These are phyloP conservation scores for Enteromius fasciolatus DNA, from an alignment of 2,797 vertebrate genomes.

Conservation along the genomic window DNA sequence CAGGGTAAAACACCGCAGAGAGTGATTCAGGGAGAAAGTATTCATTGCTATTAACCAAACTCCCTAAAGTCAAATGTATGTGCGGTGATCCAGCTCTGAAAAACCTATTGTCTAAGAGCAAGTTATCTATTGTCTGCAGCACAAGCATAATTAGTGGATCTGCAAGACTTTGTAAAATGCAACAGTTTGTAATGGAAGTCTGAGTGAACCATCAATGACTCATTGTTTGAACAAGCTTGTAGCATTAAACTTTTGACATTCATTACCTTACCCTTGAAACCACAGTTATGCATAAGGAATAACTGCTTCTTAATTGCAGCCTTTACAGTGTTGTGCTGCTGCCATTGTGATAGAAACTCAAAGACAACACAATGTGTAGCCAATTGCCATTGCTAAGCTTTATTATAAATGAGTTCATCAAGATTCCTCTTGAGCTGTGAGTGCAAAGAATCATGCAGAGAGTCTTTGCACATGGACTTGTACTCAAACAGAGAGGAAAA, in stretches of 20 bases:
- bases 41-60: conserved; percentile 12
- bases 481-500: conserved; percentile 9
- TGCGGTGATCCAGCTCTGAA: not conserved
- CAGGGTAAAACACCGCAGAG: not conserved
- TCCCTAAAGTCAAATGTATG: not conserved
- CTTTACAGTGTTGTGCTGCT: not conserved
- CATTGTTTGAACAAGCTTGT: conserved; percentile 30
- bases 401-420: conserved; percentile 40
- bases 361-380: conserved; percentile 3
- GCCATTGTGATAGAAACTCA: not conserved
- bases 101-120: not conserved
- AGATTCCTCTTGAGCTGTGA: conserved; percentile 35
- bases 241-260: conserved; percentile 21
- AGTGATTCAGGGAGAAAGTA: not conserved
- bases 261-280: conserved; percentile 22
- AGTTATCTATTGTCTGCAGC: not conserved
- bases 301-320: conserved; percentile 26
- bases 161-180: conserved; percentile 24
- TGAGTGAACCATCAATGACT: conserved; percentile 19
- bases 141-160: conserved; percentile 17
- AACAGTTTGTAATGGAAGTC: conserved; percentile 33
- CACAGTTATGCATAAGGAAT: conserved; percentile 37
- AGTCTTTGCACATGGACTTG: conserved; percentile 11
- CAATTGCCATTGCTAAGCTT: conserved; percentile 30
- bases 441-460: conserved; percentile 2